Percentiles rank a stretch among this genome's conserved stretches.
Evolutionary conservation across 2,113 vertebrate genomes (phyloP).

Genomic region (Lonchura striata): DNA sequence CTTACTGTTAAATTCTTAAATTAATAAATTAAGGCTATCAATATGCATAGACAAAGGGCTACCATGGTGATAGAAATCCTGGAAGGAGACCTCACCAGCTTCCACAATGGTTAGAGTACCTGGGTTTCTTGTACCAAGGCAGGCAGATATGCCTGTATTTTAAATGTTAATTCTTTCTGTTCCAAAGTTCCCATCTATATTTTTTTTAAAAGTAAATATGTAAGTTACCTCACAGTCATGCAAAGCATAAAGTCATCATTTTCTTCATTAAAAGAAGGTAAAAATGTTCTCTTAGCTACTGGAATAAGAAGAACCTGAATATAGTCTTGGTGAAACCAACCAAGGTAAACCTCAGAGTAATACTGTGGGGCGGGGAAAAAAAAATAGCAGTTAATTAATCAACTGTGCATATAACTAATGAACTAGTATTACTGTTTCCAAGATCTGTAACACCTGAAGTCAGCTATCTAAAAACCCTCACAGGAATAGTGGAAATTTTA

Average conservation of each 20-base stretch:
- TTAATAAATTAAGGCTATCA: constrained; percentile 28
- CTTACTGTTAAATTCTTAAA: not conserved
- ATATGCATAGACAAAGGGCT: constrained; percentile 28
- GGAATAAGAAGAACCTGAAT: not conserved
- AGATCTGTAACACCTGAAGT: not conserved
- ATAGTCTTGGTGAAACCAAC: not conserved
- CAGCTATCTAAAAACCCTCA: not conserved
- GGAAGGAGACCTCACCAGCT: not conserved
- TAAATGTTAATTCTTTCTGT: not conserved
- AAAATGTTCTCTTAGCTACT: not conserved
- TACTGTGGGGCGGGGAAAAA: accelerated
- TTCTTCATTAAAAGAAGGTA: not conserved
- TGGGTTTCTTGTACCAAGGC: not conserved
- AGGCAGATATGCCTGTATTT: not conserved
- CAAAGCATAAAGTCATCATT: not conserved
- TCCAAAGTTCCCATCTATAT: not conserved
- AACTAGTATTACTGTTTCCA: not conserved
- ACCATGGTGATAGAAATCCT: not conserved
- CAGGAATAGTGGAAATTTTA: not conserved
- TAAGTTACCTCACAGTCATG: not conserved
- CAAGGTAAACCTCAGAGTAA: not conserved
- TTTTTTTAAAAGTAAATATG: not conserved
- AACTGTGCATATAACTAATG: not conserved
- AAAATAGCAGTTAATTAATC: not conserved
- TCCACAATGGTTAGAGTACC: not conserved